Evolutionary conservation across 2,113 vertebrate genomes (phyloP), one percentile per base, ranked within the genome.

Genomic region (Sinocyclocheilus maitianheensis): DNA sequence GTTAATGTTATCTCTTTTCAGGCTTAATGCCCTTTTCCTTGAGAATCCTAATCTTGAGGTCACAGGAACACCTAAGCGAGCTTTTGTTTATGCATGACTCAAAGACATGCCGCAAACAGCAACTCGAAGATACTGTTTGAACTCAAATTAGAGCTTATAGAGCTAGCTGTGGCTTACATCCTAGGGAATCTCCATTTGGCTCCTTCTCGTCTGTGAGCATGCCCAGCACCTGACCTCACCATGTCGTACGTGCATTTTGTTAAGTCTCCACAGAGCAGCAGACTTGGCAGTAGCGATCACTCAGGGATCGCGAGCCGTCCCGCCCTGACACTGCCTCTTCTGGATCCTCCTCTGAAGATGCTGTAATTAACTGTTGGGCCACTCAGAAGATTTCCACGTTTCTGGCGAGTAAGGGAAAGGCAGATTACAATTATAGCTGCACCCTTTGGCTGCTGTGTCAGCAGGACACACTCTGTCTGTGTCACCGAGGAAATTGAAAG

Each of bases 331-430:
- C 91, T 89, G 89, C 90, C 85, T 92, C 48, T 60, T 62, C 76
- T 90, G 83, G 88, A 84, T 84, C 37, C 79, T 62, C 75, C 58
- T 9, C 89, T 93, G 87, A 93, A 94, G 93, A 94, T 93, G 92
- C 90, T 93, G 91, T 95, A 95, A 95, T 95, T 94, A 93, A 89
- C 93, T 81, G 91, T 92, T 94, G 92, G 92, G 92, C 75, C 88
- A 88, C 87, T 92, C 88, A 84, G 88, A 91, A 93, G 91, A 91
- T 94, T 90, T 92, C 85, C 79, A 69, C 89, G 89, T 86, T 92
- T 94, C 90, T 93, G 91, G 91, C 93, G 89, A 93, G 92, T 74
- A 89, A 91, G 86, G 91, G 55, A 65, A 67, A 85, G 84, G 91
- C 22, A 91, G 91, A 90, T 91, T 88, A 88, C 92, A 93, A 95